Percentiles rank a stretch among this genome's conserved stretches.
Conservation (phyloP, 1,140 invertebrate genomes). For the Meteorus sp. region DNA sequence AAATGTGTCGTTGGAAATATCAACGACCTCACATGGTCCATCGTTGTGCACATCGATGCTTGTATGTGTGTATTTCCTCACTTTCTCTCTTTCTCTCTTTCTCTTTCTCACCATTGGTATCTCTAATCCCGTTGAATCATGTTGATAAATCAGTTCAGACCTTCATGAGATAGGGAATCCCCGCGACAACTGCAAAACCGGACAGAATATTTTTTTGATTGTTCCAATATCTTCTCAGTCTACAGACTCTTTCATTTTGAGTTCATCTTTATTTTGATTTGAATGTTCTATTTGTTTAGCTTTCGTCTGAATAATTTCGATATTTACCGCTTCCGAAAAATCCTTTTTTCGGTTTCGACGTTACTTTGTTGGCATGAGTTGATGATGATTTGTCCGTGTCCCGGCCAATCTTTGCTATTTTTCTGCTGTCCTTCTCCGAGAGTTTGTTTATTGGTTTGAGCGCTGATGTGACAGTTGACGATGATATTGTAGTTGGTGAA, state of each 20-base stretch:
- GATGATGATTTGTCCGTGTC: constrained; percentile 32
- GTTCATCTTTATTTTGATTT: constrained; percentile 16
- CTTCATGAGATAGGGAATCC: constrained; percentile 56
- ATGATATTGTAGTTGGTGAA: constrained; percentile 3
- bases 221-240: constrained; percentile 16
- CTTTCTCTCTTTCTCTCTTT: no score
- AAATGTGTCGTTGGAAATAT: no score
- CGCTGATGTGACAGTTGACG: constrained; percentile 26
- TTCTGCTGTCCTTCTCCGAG: constrained; percentile 56
- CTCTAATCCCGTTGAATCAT: no score
- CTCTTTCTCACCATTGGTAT: no score
- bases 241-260: constrained; percentile 11
- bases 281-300: constrained; percentile 10
- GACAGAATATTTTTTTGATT: constrained; percentile 26
- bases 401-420: constrained; percentile 38
- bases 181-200: constrained; percentile 57
- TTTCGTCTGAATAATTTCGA: constrained; percentile 31
- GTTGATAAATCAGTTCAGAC: constrained; percentile 38
- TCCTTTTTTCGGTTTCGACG: constrained; percentile 74
- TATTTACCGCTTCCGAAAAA: constrained; percentile 80
- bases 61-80: no score
- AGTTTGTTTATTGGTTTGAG: constrained; percentile 58
- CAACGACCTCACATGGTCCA: no score
- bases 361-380: constrained; percentile 45
- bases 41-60: no score